Evolutionary conservation across 2,888 invertebrate species (phyloP).

Genomic region (Drosophila bunnanda): DNA sequence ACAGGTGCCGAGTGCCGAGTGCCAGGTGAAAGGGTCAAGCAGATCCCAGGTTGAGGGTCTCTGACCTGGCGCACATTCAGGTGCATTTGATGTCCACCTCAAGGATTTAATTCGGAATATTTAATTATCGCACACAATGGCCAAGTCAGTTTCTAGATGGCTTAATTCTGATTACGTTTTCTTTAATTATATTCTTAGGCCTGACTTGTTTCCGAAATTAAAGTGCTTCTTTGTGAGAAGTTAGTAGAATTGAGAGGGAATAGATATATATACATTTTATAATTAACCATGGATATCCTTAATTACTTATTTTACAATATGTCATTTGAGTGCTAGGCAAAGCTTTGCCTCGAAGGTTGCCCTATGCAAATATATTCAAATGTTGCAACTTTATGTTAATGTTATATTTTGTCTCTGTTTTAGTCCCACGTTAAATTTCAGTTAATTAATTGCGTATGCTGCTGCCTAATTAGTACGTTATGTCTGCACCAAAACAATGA

Average conservation of each 20-base stretch:
- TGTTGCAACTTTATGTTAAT: neutral
- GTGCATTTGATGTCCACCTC: constrained; percentile 11
- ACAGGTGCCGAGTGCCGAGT: constrained; percentile 31
- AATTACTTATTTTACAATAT: neutral
- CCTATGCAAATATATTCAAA: neutral
- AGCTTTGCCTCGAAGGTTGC: neutral
- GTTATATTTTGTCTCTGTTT: neutral
- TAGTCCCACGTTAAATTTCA: constrained; percentile 20
- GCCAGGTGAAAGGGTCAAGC: constrained; percentile 16
- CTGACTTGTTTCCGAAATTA: neutral
- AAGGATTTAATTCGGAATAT: constrained; percentile 27
- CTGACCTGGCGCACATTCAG: constrained; percentile 23
- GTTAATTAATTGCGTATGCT: constrained; percentile 61
- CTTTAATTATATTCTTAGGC: constrained; percentile 17
- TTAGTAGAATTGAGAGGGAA: neutral
- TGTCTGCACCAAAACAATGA: constrained; percentile 60
- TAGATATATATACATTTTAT: neutral
- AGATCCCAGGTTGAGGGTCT: neutral
- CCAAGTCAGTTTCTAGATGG: constrained; percentile 33
- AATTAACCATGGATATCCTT: neutral
- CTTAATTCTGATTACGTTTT: constrained; percentile 18
- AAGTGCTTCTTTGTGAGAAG: neutral
- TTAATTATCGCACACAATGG: constrained; percentile 32
- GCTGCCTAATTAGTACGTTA: constrained; percentile 64
- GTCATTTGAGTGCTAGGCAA: neutral